Base-by-base conservation (phyloP, 1,140 invertebrate species). In the Drosophila lacertosa region DNA sequence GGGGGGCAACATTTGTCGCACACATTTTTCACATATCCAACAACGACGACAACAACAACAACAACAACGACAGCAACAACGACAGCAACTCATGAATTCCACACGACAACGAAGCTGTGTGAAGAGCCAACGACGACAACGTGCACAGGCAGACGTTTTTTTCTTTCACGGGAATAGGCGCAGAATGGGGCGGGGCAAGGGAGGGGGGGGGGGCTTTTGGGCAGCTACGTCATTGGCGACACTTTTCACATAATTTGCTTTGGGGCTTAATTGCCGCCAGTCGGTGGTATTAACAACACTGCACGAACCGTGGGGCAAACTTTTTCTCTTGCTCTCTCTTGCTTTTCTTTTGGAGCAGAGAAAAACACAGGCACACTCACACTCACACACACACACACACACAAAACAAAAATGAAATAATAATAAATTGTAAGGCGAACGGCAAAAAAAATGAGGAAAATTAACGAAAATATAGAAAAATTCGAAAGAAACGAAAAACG, bases 11-110 rank as follows among this genome's bases (percentile, higher is more conserved):
- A 84, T 78, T 84, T 84, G 81, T 84, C 81, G 81, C 81, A 81
- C 81, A 86, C 81, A 84, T 84, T 84, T 84, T 81, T 84, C 77
- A 84, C 81, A 84, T 84, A 73, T 72, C 80, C 58, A 59, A 50
- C 13, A 53, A 32, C 39, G 45, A 33, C 55, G 44, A 44, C 42
- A 37, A 16, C 51, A 55, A 32, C 65, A 37, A 54, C 45, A 33
- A 58, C 13, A 45, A 60, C 15, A 68, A 44, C 13, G 59, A 68
- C 40, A 51, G 50, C 13, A 68, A 42, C 26, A 35, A 18, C n/a
- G n/a, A n/a, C 42, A 39, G 20, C 51, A 51, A 59, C 39, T 32
- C 32, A 55, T 50, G 60, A 79, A 58, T 66, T 45, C 48, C 77
- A 73, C 33, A 65, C 60, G 53, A 77, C 50, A 66, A 55, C 44